Evolutionary conservation across 2,888 invertebrate genomes (phyloP).

Genomic region (Schrankia costaestrigalis): DNA sequence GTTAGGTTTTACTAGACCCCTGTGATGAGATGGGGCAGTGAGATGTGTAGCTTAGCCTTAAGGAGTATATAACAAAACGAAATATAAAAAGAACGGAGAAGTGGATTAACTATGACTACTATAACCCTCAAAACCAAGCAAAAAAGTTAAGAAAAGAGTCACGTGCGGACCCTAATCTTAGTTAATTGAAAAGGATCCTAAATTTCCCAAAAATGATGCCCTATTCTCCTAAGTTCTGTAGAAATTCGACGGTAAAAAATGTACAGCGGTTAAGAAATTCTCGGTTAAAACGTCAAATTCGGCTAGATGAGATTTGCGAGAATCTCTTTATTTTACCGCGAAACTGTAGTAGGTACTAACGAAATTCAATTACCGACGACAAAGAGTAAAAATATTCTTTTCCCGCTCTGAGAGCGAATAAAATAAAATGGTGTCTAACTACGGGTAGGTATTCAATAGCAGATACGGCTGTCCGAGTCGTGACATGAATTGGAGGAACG

Average conservation of each 20-base stretch:
- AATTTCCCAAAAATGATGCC: constrained; percentile 9
- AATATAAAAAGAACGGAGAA: no score
- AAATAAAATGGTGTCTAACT: constrained; percentile 56
- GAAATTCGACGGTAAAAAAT: constrained; percentile 7
- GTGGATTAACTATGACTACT: no score
- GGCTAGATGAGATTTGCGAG: constrained; percentile 16
- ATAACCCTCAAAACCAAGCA: no score
- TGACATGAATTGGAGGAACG: constrained; percentile 44
- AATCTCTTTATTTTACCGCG: constrained; percentile 33
- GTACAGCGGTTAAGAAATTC: constrained; percentile 10
- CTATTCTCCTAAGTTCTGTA: constrained; percentile 6
- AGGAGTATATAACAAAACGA: no score
- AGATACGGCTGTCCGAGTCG: constrained; percentile 39
- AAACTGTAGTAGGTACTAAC: constrained; percentile 43
- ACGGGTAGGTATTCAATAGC: constrained; percentile 41
- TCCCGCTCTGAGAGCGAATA: constrained; percentile 37
- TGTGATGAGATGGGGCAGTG: no score
- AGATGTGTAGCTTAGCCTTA: no score
- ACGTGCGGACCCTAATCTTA: no score
- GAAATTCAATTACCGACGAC: constrained; percentile 60
- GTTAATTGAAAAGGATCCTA: constrained; percentile 1
- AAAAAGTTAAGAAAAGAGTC: no score
- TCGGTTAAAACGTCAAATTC: constrained; percentile 22
- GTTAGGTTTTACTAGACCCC: no score
- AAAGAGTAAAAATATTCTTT: constrained; percentile 59